A percentile compares a stretch with the other conserved stretches of the same genome.
Evolutionary conservation across 2,888 invertebrate species (phyloP).

Genomic region (Gymnocheta viridis): DNA sequence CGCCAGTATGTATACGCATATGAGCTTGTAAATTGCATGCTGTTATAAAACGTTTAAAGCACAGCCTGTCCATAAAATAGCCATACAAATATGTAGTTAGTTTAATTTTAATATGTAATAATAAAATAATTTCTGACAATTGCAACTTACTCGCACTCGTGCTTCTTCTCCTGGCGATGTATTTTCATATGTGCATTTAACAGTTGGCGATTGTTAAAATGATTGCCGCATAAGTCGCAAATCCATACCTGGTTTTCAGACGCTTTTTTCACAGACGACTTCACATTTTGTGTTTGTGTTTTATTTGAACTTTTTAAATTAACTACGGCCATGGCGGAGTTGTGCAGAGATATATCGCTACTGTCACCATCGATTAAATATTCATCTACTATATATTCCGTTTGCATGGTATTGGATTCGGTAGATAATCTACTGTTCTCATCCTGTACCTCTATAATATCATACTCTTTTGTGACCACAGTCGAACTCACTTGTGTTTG

Average conservation of each 20-base stretch:
- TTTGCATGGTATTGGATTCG: not conserved
- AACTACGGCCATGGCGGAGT: not conserved
- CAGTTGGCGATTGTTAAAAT: slow-evolving; percentile 69
- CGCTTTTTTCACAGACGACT: not conserved
- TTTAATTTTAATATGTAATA: not conserved
- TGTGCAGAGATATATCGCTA: slow-evolving; percentile 3
- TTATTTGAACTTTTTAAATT: slow-evolving; percentile 8
- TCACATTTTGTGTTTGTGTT: not conserved
- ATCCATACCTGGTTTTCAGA: slow-evolving; percentile 11
- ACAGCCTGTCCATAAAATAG: slow-evolving; percentile 70
- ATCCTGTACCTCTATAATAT: slow-evolving; percentile 2
- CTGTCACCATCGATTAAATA: slow-evolving; percentile 29
- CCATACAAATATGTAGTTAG: not conserved
- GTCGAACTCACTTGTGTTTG: slow-evolving; percentile 42
- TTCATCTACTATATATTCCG: slow-evolving; percentile 54
- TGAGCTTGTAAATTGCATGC: slow-evolving; percentile 77
- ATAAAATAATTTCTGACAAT: not conserved
- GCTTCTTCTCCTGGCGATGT: slow-evolving; percentile 73
- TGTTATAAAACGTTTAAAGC: slow-evolving; percentile 75
- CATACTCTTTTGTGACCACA: slow-evolving; percentile 4
- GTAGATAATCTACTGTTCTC: slow-evolving; percentile 22
- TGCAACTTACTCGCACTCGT: slow-evolving; percentile 71
- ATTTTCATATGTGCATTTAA: slow-evolving; percentile 73
- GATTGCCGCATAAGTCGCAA: slow-evolving; percentile 74
- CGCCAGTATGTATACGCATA: slow-evolving; percentile 78